Percentiles rank a stretch among this genome's conserved stretches.
Conservation (phyloP, 2,888 invertebrate genomes). For the Stenolophus ochropezus region DNA sequence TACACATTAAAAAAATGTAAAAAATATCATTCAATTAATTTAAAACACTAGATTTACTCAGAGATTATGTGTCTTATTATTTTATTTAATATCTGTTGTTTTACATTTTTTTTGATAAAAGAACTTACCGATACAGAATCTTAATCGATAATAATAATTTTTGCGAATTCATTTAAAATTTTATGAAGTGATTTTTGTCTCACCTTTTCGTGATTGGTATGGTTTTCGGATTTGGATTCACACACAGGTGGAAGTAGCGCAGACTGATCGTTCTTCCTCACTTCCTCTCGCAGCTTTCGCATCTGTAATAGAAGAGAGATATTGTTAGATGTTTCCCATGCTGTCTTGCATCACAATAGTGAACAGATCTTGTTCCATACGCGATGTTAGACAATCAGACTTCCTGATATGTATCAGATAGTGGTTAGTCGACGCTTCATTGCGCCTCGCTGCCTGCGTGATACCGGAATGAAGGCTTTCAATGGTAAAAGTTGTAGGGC, state of each 20-base stretch:
- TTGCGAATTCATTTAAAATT: too few species aligned
- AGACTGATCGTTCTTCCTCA: slow-evolving; percentile 67
- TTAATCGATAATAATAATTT: too few species aligned
- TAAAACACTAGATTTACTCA: too few species aligned
- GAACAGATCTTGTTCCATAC: slow-evolving; percentile 17
- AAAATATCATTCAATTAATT: too few species aligned
- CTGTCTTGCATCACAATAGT: slow-evolving; percentile 26
- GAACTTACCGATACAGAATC: too few species aligned
- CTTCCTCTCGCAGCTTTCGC: slow-evolving; percentile 76
- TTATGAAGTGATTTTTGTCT: too few species aligned
- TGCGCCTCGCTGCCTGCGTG: slow-evolving; percentile 11
- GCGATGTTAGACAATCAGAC: slow-evolving; percentile 8
- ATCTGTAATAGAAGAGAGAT: slow-evolving; percentile 70
- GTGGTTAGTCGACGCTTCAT: slow-evolving; percentile 13
- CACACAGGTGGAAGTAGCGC: slow-evolving; percentile 36
- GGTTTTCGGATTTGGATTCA: slow-evolving; percentile 55
- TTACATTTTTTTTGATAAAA: too few species aligned
- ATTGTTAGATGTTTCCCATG: slow-evolving; percentile 7
- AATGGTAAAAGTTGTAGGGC: neutral
- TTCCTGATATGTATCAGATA: slow-evolving; percentile 35
- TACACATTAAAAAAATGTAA: too few species aligned
- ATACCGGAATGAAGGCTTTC: neutral
- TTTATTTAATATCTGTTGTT: too few species aligned
- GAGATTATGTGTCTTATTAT: too few species aligned
- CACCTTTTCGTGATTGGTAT: slow-evolving; percentile 52